These are phyloP conservation scores for Drosophila heteroneura DNA, from an alignment of 2,888 invertebrate genomes.

Conservation along the genomic window DNA sequence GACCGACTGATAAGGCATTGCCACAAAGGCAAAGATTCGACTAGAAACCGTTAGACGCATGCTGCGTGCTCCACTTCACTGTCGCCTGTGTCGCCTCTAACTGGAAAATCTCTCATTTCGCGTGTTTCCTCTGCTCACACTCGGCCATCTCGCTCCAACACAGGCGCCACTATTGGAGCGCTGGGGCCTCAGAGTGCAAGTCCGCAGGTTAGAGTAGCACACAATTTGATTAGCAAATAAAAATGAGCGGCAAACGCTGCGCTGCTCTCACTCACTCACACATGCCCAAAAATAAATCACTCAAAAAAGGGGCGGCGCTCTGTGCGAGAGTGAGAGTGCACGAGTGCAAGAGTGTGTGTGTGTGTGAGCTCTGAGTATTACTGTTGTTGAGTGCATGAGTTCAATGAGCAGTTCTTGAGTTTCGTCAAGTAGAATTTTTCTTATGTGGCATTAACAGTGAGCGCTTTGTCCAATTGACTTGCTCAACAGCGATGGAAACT, in stretches of 20 bases:
- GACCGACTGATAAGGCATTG: conserved; percentile 61
- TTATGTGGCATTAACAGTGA: conserved; percentile 40
- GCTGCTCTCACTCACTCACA: conserved; percentile 29
- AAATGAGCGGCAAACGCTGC: conserved; percentile 56
- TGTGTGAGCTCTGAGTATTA: conserved; percentile 23
- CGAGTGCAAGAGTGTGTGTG: conserved; percentile 1
- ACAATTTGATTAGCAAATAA: conserved; percentile 77
- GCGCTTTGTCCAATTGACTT: conserved; percentile 52
- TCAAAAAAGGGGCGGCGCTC: conserved; percentile 52
- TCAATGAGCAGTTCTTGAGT: conserved; percentile 35
- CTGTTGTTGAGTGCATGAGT: conserved; percentile 27
- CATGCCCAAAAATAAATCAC: conserved; percentile 22
- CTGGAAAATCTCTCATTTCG: conserved; percentile 65
- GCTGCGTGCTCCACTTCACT: conserved; percentile 67
- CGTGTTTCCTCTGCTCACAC: conserved; percentile 31
- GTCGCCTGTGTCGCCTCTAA: conserved; percentile 61
- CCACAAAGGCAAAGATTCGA: conserved; percentile 37
- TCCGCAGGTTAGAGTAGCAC: conserved; percentile 61
- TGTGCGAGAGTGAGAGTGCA: conserved; percentile 11
- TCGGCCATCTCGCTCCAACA: conserved; percentile 52
- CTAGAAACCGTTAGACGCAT: conserved; percentile 52
- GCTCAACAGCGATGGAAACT: conserved; percentile 37
- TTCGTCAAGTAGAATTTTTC: conserved; percentile 64
- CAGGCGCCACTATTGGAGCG: conserved; percentile 28
- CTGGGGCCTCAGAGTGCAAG: conserved; percentile 38